Evolutionary conservation across 35 echinoderm and acorn worm genomes (phyloP).

Genomic region (Chiridota heheva): DNA sequence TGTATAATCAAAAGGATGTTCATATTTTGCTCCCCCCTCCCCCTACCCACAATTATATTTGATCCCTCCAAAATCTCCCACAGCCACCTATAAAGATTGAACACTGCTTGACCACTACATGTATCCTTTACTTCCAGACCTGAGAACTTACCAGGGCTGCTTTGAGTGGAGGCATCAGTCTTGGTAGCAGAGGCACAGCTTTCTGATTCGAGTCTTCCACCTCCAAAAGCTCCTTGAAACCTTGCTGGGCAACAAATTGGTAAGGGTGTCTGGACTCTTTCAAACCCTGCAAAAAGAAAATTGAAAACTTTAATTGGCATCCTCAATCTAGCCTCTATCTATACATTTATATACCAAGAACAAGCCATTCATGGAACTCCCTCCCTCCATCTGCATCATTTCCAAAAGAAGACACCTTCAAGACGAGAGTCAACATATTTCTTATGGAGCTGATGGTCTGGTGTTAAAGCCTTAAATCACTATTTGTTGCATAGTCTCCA

Average conservation of each 20-base stretch:
- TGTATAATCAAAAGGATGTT: too few relatives aligned
- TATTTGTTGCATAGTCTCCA: too few relatives aligned
- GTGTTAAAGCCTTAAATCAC: too few relatives aligned
- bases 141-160: slow-evolving; percentile 73
- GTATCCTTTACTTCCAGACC: neutral
- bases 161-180: slow-evolving; percentile 70
- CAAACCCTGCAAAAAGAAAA: slow-evolving; percentile 59
- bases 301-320: neutral
- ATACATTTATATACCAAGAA: too few relatives aligned
- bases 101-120: neutral
- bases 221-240: slow-evolving; percentile 85
- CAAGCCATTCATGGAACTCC: too few relatives aligned
- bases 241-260: slow-evolving; percentile 96
- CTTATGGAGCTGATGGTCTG: too few relatives aligned
- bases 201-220: slow-evolving; percentile 67
- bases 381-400: too few relatives aligned
- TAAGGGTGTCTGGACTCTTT: slow-evolving; percentile 94
- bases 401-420: too few relatives aligned
- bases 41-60: too few relatives aligned
- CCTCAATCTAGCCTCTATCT: neutral
- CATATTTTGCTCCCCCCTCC: too few relatives aligned
- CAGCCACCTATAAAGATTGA: neutral
- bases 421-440: too few relatives aligned
- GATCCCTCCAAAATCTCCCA: neutral
- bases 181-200: slow-evolving; percentile 53